Evolutionary conservation across 2,888 invertebrate genomes (phyloP), one percentile per base, ranked within the genome.

Genomic region (Ecdyonurus torrentis): DNA sequence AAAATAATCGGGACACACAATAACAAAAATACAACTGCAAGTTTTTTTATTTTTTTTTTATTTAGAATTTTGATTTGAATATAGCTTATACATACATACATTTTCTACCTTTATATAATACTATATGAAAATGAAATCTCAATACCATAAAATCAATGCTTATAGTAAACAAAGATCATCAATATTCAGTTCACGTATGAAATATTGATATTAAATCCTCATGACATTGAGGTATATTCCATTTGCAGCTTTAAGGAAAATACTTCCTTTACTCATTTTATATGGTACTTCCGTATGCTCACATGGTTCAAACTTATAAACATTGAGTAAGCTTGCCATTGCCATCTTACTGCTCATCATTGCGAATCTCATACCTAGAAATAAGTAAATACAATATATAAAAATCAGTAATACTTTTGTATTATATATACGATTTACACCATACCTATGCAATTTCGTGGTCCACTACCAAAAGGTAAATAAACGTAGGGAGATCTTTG

Each of bases 371-470:
- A 77, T 70, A 64, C 79, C 80, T 79, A 73, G n/a, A 73, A 75
- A 64, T 61, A 61, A 62, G 66, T 62, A n/a, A n/a, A n/a, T n/a
- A n/a, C n/a, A n/a, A n/a, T n/a, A n/a, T n/a, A n/a, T 62, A 61
- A 62, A 60, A 60, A 53, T 59, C 1, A 25, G 3, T 20, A 22
- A 59, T 62, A 25, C n/a, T 15, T 15, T 37, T 15, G 15, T 15
- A 37, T 37, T 37, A 37, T 15, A 37, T 37, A 10, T 10, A 15
- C 37, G 2, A 23, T 23, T 20, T 59, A 1, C 1, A 2, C 52
- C 63, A 70, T 70, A 78, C 79, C 80, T 65, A 80, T 77, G 68
- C 80, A 80, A 67, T 78, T 79, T 65, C 79, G 74, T 2, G 79
- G 79, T 1, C 80, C 80, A 62, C 71, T 71, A 2, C 3, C 70